phyloP scores from a whole-genome alignment of 2,888 invertebrate genomes.

The Eudasyphora cyanicolor region DNA sequence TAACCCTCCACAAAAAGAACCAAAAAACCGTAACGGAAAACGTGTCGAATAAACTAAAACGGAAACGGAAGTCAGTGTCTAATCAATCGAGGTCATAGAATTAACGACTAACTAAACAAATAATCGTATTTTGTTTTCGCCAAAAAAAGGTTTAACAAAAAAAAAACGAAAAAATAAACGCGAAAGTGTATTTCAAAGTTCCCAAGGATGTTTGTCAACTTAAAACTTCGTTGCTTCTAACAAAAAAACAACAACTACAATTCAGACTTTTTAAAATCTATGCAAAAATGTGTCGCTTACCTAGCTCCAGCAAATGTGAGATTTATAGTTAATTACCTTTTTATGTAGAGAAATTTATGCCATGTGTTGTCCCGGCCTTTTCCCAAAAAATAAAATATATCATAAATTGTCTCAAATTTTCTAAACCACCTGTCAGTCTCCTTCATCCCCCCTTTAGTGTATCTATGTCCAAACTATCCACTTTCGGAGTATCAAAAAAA shows the following conservation, averaged over 20 bases:
- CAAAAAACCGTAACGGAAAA: neutral
- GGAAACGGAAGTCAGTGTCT: neutral
- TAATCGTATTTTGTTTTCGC: no score
- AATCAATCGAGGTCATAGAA: neutral
- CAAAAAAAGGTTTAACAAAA: no score
- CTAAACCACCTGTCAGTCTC: neutral
- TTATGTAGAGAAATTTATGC: slow-evolving; percentile 50
- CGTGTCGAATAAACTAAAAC: neutral
- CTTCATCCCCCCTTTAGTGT: neutral
- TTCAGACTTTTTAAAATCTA: no score
- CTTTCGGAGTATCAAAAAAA: no score
- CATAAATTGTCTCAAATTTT: no score
- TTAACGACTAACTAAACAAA: slow-evolving; percentile 28
- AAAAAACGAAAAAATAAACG: no score
- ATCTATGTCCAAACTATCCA: no score
- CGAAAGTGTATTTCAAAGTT: no score
- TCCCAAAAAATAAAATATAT: neutral
- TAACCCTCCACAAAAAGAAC: no score
- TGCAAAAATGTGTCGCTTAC: slow-evolving; percentile 68
- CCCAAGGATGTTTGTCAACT: no score
- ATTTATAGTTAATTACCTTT: slow-evolving; percentile 64
- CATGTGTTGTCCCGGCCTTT: slow-evolving; percentile 21
- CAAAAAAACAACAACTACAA: no score
- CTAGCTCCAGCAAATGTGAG: slow-evolving; percentile 67
- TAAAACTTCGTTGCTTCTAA: no score